Base-by-base conservation (phyloP, 64 coral and sea anemone species). In the Montipora sp. region DNA sequence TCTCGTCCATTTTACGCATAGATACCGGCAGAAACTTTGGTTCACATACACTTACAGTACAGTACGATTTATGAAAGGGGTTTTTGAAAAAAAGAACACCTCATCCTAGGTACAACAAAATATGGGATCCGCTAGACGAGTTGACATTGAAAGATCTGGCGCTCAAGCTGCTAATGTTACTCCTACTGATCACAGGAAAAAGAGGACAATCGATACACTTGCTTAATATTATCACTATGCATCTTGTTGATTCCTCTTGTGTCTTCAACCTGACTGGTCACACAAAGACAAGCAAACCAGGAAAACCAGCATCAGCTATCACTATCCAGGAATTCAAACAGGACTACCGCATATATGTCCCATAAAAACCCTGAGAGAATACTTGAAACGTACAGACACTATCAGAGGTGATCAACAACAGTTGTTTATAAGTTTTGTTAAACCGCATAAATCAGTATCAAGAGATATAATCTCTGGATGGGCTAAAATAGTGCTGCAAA, bases 51-150 rank as follows among this genome's bases (percentile, higher is more conserved):
- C 63, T 86, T 63, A 77, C 75, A 75, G 75, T 83, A 77, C 1
- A 27, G 36, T 36, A 36, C 81, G 81, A 18, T 92, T 92, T 92
- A 83, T 92, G 80, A 86, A 86, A 92, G 90, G 80, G 18, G 68
- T 92, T 53, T 92, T 83, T 77, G 71, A 92, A 86, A 84, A 77
- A 44, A 36, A 36, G 82, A 59, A n/a, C 73, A 93, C 81, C 91
- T 48, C 72, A 79, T 78, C 83, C 91, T 48, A 44, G 83, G 55
- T 93, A 93, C 75, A 69, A 78, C 27, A 79, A 78, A 87, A 93
- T 55, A 87, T 93, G 75, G 82, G 83, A 93, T 87, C 79, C 66
- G 59, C 44, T 84, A 51, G 90, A 92, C 19, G 66, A 47, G 4
- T 84, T 84, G 79, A 48, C 51, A 46, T 48, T 92, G 48, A 92